Percentiles rank a stretch among this genome's conserved stretches.
These are phyloP conservation scores for Pterostichus madidus DNA, from an alignment of 2,888 invertebrate species.

Conservation along the genomic window DNA sequence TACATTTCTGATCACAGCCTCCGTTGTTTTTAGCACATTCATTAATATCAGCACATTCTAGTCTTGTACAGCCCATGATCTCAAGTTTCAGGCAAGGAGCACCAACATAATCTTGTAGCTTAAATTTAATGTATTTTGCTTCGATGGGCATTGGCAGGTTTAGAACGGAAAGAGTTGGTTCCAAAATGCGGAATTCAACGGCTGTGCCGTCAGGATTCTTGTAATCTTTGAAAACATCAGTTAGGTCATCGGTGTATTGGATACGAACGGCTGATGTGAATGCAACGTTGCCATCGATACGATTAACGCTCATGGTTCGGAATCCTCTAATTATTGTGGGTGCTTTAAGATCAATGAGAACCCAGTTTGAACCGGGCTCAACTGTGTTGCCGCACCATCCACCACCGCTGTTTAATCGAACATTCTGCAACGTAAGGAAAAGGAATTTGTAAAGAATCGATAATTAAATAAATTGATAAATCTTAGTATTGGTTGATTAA, in stretches of 20 bases:
- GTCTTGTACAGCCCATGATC: conserved; percentile 94
- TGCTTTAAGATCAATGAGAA: conserved; percentile 91
- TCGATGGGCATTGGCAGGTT: conserved; percentile 95
- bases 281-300: conserved; percentile 90
- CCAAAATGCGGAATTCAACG: conserved; percentile 93
- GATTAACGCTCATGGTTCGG: conserved; percentile 92
- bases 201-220: conserved; percentile 95
- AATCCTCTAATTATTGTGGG: conserved; percentile 94
- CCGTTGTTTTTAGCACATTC: conserved; percentile 93
- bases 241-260: conserved; percentile 92
- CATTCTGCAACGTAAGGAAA: conserved; percentile 80
- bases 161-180: conserved; percentile 93
- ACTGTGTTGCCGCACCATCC: conserved; percentile 95
- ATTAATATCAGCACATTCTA: conserved; percentile 93
- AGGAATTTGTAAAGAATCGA: no score
- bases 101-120: conserved; percentile 91
- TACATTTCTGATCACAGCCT: conserved; percentile 95
- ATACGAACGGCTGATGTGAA: conserved; percentile 94
- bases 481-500: neutral
- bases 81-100: conserved; percentile 94
- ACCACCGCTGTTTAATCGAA: conserved; percentile 89
- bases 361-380: conserved; percentile 94
- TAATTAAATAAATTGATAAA: conserved; percentile 21
- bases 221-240: conserved; percentile 94
- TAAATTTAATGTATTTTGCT: conserved; percentile 91